Evolutionary conservation across 2,797 vertebrate genomes (phyloP).

Genomic region (Mastacembelus armatus): DNA sequence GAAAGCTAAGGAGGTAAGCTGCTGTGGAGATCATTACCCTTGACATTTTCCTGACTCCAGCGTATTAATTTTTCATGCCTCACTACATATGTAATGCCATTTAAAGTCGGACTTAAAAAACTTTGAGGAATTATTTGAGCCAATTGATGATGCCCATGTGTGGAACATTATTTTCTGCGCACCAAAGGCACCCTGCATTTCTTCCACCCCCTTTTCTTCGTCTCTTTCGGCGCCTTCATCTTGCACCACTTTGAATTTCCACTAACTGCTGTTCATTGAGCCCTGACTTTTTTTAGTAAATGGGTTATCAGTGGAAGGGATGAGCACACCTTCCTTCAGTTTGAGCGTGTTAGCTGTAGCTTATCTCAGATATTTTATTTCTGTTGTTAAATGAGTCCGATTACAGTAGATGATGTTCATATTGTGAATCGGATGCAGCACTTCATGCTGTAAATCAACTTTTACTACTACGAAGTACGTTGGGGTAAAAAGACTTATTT

Average conservation of each 20-base stretch:
- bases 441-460: constrained; percentile 45
- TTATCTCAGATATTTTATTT: too few species aligned
- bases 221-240: constrained; percentile 34
- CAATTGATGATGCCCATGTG: constrained; percentile 93
- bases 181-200: constrained; percentile 50
- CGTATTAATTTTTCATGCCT: constrained; percentile 97
- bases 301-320: neutral
- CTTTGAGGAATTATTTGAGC: constrained; percentile 92
- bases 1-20: constrained; percentile 95
- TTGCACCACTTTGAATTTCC: constrained; percentile 38
- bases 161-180: constrained; percentile 86
- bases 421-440: constrained; percentile 26
- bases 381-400: constrained; percentile 26
- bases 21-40: constrained; percentile 92
- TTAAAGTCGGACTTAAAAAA: constrained; percentile 95
- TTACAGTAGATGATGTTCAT: constrained; percentile 13
- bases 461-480: constrained; percentile 52
- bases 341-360: too few species aligned
- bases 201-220: neutral
- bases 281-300: neutral
- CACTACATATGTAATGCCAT: constrained; percentile 96
- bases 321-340: too few species aligned
- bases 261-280: constrained; percentile 26
- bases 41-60: constrained; percentile 93
- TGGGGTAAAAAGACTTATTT: constrained; percentile 30